Conservation (phyloP, 1,140 invertebrate genomes). For the Eurosta solidaginis region DNA sequence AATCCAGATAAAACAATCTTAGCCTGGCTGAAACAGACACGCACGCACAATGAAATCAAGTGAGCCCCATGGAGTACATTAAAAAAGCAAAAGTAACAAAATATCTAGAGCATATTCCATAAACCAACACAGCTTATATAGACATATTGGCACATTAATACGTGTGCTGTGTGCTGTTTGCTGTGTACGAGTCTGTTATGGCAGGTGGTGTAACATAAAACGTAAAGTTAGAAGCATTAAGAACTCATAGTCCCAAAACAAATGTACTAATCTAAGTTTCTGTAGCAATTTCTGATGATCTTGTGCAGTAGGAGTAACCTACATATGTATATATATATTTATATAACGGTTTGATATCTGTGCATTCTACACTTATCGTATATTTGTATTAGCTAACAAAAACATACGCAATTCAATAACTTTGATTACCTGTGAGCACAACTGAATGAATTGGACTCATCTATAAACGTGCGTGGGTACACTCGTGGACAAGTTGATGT, state of each 20-base stretch:
- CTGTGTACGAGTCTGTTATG: not conserved
- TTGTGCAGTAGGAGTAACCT: too few species aligned
- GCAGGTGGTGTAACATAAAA: not conserved
- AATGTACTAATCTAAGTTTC: too few species aligned
- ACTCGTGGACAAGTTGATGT: too few species aligned
- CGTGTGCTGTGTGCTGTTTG: too few species aligned
- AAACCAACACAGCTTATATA: too few species aligned
- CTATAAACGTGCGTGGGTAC: too few species aligned
- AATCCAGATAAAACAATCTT: too few species aligned
- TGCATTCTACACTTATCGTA: not conserved
- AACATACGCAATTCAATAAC: slow-evolving; percentile 13
- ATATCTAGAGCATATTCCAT: too few species aligned
- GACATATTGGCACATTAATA: too few species aligned
- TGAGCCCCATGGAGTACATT: not conserved
- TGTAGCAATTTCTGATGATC: too few species aligned
- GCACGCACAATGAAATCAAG: not conserved
- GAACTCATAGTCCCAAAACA: not conserved
- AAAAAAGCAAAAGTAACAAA: not conserved
- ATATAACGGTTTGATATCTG: not conserved
- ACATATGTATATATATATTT: not conserved
- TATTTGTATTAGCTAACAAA: not conserved
- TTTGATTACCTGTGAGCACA: not conserved
- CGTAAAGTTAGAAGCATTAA: too few species aligned
- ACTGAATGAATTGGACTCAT: not conserved
- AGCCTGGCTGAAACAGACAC: not conserved